Evolutionary conservation across 2,113 vertebrate genomes (phyloP).

Genomic region (Alexandromys fortis): DNA sequence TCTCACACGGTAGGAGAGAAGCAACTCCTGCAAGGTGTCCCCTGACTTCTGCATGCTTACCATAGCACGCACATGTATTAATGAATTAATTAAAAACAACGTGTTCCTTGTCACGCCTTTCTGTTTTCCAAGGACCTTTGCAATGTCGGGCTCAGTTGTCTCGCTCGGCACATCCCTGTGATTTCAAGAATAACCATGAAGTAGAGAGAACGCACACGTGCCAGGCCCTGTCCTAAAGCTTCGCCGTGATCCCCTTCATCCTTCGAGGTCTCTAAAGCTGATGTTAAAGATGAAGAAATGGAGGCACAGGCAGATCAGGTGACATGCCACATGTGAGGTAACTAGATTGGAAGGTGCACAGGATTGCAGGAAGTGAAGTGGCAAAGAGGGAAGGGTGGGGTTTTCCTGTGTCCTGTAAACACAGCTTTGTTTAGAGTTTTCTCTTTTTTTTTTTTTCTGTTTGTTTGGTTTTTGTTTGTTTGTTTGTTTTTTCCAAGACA

Average conservation of each 20-base stretch:
- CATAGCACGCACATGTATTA: rapidly evolving
- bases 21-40: neutral
- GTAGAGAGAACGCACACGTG: neutral
- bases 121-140: neutral
- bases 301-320: neutral
- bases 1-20: neutral
- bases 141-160: neutral
- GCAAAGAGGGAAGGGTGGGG: neutral
- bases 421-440: neutral
- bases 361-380: too few relatives aligned
- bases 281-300: neutral
- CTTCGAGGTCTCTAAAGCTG: neutral
- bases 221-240: neutral
- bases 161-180: neutral
- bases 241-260: neutral
- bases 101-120: neutral
- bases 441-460: neutral
- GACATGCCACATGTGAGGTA: neutral
- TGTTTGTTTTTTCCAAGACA: neutral
- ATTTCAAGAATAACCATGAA: neutral
- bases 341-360: neutral
- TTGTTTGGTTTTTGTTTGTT: neutral
- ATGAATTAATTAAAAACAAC: neutral
- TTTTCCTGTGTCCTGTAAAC: neutral
- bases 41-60: neutral